phyloP scores from a whole-genome alignment of 2,888 invertebrate genomes.

The Synergus itoensis region DNA sequence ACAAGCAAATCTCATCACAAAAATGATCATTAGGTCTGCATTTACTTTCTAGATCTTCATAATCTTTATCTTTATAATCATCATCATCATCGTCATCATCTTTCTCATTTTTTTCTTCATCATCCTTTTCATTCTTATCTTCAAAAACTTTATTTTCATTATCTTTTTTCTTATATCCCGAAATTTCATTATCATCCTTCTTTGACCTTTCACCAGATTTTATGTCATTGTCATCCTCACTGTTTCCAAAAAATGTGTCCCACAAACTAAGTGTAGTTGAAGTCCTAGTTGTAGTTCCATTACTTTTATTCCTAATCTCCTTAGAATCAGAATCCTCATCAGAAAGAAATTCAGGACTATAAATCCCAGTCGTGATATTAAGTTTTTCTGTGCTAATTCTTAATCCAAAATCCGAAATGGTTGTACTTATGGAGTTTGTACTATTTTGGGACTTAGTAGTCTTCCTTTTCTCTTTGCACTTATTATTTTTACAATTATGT shows the following conservation, averaged over 20 bases:
- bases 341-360: conserved; percentile 9
- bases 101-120: conserved; percentile 4
- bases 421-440: not conserved
- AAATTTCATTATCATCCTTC: conserved; percentile 4
- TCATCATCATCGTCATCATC: conserved; percentile 11
- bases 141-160: not conserved
- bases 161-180: not conserved
- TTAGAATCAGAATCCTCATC: conserved; percentile 38
- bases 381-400: not conserved
- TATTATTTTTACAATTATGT: not conserved
- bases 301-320: conserved; percentile 27
- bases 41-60: conserved; percentile 1
- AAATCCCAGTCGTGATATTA: not conserved
- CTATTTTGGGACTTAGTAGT: too few species aligned
- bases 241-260: not conserved
- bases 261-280: not conserved
- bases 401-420: not conserved
- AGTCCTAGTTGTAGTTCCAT: not conserved
- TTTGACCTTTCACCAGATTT: conserved; percentile 41
- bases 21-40: conserved; percentile 28
- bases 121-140: conserved; percentile 8
- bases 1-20: not conserved
- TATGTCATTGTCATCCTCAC: conserved; percentile 42
- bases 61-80: conserved; percentile 34
- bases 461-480: not conserved